Base-by-base conservation (phyloP, 2,113 vertebrate genomes). In the Pipa parva region DNA sequence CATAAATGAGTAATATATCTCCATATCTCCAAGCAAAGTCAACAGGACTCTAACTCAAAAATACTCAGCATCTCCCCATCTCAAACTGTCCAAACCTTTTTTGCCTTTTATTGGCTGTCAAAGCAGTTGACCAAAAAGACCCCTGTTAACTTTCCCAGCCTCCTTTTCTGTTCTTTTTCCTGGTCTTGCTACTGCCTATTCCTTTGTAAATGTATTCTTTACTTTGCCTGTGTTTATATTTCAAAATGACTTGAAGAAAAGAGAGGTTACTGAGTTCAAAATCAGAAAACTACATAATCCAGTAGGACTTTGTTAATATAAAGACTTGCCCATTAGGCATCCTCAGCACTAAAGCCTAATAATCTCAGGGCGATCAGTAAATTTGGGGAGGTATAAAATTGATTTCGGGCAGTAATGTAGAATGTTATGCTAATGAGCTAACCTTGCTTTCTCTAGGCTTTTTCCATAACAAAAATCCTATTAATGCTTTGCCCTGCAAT, bases 351-450 rank as follows among this genome's bases (percentile, higher is more conserved):
- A 59, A 51, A 68, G 56, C 64, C 18, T 68, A 68, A 68, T 68
- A 68, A 68, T 68, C 64, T 33, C 28, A n/a, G 46, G 64, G 46
- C 63, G 46, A 58, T 54, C 63, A 75, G 42, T 52, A 75, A 70
- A 73, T 63, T 69, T 49, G 24, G 49, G 56, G 63, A 70, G 58
- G 60, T 68, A 12, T 59, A 37, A 24, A 65, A 73, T 74, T 46
- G 17, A 50, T 65, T 68, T 49, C 13, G 74, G 73, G 72, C 48
- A 81, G 64, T 27, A 63, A 59, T 13, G 5, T 15, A 42, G 37
- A 72, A 79, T 81, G 75, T 83, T 78, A 78, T 77, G 81, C 79
- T 80, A 75, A 83, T 78, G 77, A 83, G 80, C 77, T 84, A 85
- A 85, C 79, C 64, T 71, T 81, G 59, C 63, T 75, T 76, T 82